phyloP scores from a whole-genome alignment of 2,888 invertebrate species.

The Monoplex corrugatus region DNA sequence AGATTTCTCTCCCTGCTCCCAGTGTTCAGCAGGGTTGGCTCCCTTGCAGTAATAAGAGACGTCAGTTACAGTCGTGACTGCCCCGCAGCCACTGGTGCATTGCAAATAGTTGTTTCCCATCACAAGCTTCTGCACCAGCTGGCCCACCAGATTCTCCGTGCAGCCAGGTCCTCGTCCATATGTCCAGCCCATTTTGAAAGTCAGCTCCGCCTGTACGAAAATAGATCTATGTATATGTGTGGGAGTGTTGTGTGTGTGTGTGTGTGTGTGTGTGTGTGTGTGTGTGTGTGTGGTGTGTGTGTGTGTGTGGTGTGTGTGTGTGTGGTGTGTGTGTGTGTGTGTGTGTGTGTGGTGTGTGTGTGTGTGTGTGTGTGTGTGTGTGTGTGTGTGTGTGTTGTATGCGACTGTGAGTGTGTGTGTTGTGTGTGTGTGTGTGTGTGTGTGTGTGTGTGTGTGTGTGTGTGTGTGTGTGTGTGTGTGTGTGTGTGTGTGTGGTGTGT shows the following conservation, averaged over 20 bases:
- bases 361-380: neutral
- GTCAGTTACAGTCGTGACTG: constrained; percentile 34
- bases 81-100: constrained; percentile 45
- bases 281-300: neutral
- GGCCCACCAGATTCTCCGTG: constrained; percentile 53
- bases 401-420: too few relatives aligned
- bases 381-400: neutral
- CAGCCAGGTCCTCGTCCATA: constrained; percentile 60
- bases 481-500: too few relatives aligned
- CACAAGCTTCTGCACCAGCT: constrained; percentile 46
- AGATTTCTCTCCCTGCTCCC: constrained; percentile 54
- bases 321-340: neutral
- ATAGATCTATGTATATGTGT: too few relatives aligned
- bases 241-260: neutral
- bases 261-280: neutral
- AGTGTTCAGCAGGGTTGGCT: constrained; percentile 51
- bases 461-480: too few relatives aligned
- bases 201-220: constrained; percentile 52
- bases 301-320: neutral
- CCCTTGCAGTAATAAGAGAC: constrained; percentile 59
- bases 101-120: constrained; percentile 24
- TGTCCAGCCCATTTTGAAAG: constrained; percentile 61
- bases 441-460: neutral
- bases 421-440: neutral
- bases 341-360: neutral